Evolutionary conservation across 2,888 invertebrate genomes (phyloP), one percentile per base, ranked within the genome.

Genomic region (Byasa hedistus): DNA sequence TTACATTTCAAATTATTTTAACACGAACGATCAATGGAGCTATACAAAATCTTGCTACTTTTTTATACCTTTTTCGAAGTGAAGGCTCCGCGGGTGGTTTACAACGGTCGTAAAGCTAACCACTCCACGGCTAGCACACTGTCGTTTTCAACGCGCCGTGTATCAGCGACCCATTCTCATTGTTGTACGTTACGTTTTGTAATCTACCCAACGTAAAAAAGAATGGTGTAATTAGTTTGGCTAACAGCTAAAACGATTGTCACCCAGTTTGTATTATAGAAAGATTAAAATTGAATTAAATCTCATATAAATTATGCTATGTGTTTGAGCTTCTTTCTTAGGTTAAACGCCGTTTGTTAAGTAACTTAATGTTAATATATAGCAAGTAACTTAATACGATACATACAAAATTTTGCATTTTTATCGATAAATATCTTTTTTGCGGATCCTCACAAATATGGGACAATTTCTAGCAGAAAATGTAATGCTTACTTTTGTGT

Each of bases 81-180:
- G 62, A 72, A 72, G 73, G 72, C 87, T 69, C 76, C 72, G 88
- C 87, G 88, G 89, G 89, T 87, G 90, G 90, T 90, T 85, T 91
- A 90, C 80, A 71, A 76, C 81, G 48, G 73, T 72, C 76, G 80
- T 89, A 88, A 87, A 89, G 71, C 72, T 82, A 80, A 85, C 86
- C 85, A 85, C 84, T 85, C 77, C 79, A 77, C 74, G 73, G 65
- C 71, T 80, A 81, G 78, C 81, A 78, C 79, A 82, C 78, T 82
- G 81, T 76, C 77, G 73, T 68, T 79, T 81, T 80, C 80, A 76
- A 75, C 71, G 70, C 71, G 57, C 60, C 69, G 62, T 76, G 72
- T 70, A 68, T 71, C 70, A 70, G 71, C 68, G 73, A 71, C 70
- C 69, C 71, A 75, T 72, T 68, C 77, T 77, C 81, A 84, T 82